These are phyloP conservation scores for Clivina fossor DNA, from an alignment of 2,888 invertebrate species.

Conservation along the genomic window DNA sequence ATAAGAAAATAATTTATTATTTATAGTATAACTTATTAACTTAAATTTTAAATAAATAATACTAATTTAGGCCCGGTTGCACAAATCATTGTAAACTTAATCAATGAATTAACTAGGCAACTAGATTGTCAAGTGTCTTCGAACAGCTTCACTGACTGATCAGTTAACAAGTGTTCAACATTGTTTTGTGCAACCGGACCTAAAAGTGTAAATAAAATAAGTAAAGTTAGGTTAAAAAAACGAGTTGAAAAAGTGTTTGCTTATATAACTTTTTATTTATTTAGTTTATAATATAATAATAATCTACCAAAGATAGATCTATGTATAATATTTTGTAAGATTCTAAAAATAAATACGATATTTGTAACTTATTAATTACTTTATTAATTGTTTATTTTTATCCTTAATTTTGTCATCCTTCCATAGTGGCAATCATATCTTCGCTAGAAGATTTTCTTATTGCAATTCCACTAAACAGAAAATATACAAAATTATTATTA, in stretches of 20 bases:
- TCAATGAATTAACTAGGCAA: no score
- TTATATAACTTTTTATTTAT: constrained; percentile 11
- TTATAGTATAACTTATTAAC: no score
- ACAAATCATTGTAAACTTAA: no score
- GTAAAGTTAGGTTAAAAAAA: constrained; percentile 1
- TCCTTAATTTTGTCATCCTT: constrained; percentile 4
- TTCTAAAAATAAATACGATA: constrained; percentile 25
- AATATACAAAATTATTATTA: constrained; percentile 1
- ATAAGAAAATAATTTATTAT: no score
- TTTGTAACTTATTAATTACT: constrained; percentile 1
- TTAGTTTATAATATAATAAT: constrained; percentile 1
- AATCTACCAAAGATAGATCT: constrained; percentile 23
- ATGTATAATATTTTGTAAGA: constrained; percentile 21
- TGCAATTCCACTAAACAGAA: constrained; percentile 7
- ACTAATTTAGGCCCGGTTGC: no score
- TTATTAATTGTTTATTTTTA: constrained; percentile 2
- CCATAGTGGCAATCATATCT: constrained; percentile 27
- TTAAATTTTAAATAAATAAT: no score
- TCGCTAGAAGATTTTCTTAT: constrained; percentile 28
- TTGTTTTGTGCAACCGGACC: not conserved
- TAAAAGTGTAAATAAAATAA: not conserved
- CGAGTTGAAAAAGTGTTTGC: not conserved
- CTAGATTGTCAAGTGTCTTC: no score
- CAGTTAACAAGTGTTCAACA: no score
- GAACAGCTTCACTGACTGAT: no score